Evolutionary conservation across 2,797 vertebrate genomes (phyloP), one percentile per base, ranked within the genome.

Genomic region (Anabacerthia variegaticeps): DNA sequence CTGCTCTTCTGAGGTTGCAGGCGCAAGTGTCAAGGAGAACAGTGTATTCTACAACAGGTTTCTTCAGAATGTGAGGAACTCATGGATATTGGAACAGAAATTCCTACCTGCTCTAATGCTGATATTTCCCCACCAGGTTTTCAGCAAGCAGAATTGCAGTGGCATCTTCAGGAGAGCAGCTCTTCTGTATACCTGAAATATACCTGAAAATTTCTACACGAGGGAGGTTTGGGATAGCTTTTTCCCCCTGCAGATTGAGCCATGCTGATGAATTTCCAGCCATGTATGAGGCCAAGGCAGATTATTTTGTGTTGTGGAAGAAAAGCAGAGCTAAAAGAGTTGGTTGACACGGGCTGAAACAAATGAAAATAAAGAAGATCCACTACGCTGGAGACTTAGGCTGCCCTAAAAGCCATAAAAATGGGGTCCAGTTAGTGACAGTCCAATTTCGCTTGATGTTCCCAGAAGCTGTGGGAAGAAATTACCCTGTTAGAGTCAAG

Each of bases 401-500:
- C 39, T 85, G 52, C 34, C 52, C 52, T 89, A 43, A 87, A 91
- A 85, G 4, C 6, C 43, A 51, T 78, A 63, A 37, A 68, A 78
- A 88, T 36, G 27, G 21, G 3, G 34, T 61, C 48, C 32, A 66
- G 12, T 77, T 62, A 68, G 54, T 63, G 69, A 62, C 83, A 90
- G 48, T 43, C 49, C 49, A 63, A 76, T 90, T 84, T 85, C 55
- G 77, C 28, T n/a, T 87, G n/a, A 54, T 69, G 32, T 63, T 86
- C 52, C 58, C 52, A 91, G 63, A 79, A 87, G 44, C 54, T 71
- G 52, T 58, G 68, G 46, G 67, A 87, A 52, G 44, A 91, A 82
- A 80, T 88, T 56, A 68, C 46, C 37, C 34, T 82, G 22, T 68
- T 77, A 82, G 61, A 82, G 49, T 87, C 80, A 83, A 65, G 30